phyloP scores from a whole-genome alignment of 92 coral and sea anemone species.

The Epizoanthus fatuus region DNA sequence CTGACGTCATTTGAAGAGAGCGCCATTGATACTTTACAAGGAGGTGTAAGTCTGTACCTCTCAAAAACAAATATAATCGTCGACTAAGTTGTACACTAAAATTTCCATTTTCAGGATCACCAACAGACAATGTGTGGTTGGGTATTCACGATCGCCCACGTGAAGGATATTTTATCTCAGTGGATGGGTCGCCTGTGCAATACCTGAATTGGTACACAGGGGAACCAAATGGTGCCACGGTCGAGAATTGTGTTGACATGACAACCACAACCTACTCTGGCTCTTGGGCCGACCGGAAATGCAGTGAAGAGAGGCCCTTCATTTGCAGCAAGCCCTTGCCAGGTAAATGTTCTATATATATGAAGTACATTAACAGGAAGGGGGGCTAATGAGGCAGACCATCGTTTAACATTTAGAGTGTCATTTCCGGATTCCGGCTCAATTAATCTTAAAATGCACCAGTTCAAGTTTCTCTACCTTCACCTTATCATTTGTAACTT shows the following conservation, averaged over 20 bases:
- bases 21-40: no score
- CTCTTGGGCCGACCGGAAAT: constrained; percentile 88
- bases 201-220: constrained; percentile 78
- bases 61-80: not conserved
- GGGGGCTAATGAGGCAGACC: not conserved
- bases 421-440: not conserved
- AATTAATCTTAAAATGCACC: no score
- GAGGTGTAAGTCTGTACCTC: not conserved
- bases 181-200: constrained; percentile 74
- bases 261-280: constrained; percentile 46
- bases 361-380: not conserved
- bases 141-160: constrained; percentile 76
- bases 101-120: constrained; percentile 18
- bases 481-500: no score
- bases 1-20: not conserved
- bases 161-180: constrained; percentile 79
- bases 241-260: constrained; percentile 84
- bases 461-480: no score
- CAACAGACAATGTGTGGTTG: constrained; percentile 79
- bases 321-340: constrained; percentile 75
- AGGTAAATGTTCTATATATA: constrained; percentile 47
- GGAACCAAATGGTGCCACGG: constrained; percentile 77
- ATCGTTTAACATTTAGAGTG: not conserved
- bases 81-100: not conserved
- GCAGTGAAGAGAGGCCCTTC: constrained; percentile 66